A percentile compares a stretch with the other conserved stretches of the same genome.
Conservation (phyloP, 2,888 invertebrate genomes). For the Sarcophaga subvicina region DNA sequence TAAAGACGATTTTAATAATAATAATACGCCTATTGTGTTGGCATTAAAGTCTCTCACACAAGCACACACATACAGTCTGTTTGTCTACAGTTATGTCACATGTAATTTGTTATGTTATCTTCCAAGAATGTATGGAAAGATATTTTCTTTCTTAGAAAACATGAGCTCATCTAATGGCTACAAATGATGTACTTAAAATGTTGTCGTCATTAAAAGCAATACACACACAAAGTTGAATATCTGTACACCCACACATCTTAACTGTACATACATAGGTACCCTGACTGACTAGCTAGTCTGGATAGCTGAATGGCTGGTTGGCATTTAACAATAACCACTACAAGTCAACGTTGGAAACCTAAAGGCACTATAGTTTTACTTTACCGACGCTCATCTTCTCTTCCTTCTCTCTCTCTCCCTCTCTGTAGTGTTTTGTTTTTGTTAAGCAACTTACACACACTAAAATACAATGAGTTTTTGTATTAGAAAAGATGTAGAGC, state of each 20-base stretch:
- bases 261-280: not conserved
- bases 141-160: slow-evolving; percentile 35
- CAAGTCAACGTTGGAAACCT: slow-evolving; percentile 8
- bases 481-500: slow-evolving; percentile 15
- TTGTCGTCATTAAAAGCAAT: slow-evolving; percentile 46
- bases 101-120: no score
- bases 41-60: not conserved
- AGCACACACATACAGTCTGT: not conserved
- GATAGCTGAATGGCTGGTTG: not conserved
- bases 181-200: slow-evolving; percentile 64
- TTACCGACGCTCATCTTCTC: not conserved
- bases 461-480: not conserved
- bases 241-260: not conserved
- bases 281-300: no score
- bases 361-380: not conserved
- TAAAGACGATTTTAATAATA: not conserved
- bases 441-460: not conserved
- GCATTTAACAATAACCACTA: not conserved
- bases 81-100: no score
- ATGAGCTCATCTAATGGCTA: slow-evolving; percentile 61
- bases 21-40: not conserved
- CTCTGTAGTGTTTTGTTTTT: no score
- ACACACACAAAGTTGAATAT: not conserved
- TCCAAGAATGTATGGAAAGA: not conserved
- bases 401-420: no score